Conservation (phyloP, 2,888 invertebrate genomes). For the Drosophila recens region DNA sequence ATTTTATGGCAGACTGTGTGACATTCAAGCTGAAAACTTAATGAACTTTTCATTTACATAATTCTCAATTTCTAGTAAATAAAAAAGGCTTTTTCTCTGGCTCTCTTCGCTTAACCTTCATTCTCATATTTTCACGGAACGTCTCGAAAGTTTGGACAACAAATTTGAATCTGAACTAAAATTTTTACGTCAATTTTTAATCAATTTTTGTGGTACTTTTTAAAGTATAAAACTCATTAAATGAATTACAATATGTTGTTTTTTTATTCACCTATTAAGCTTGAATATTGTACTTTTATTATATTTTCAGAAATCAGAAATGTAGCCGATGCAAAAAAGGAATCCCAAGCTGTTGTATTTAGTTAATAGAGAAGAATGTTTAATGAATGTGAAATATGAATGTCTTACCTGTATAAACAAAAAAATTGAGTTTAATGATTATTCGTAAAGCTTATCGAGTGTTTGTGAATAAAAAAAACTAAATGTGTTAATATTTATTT, state of each 20-base stretch:
- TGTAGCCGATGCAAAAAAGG: neutral
- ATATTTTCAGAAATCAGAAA: slow-evolving; percentile 29
- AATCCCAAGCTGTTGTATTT: slow-evolving; percentile 38
- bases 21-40: slow-evolving; percentile 28
- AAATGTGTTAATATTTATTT: slow-evolving; percentile 72
- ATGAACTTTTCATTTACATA: slow-evolving; percentile 47
- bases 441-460: slow-evolving; percentile 30
- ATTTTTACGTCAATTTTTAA: too few relatives aligned
- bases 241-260: too few relatives aligned
- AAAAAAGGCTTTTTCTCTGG: neutral
- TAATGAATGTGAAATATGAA: slow-evolving; percentile 18
- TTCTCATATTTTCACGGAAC: too few relatives aligned
- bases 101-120: neutral
- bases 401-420: slow-evolving; percentile 31
- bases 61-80: slow-evolving; percentile 5
- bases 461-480: slow-evolving; percentile 31
- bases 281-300: neutral
- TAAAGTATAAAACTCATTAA: too few relatives aligned
- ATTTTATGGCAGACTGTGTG: slow-evolving; percentile 36
- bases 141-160: too few relatives aligned
- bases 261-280: neutral
- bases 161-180: too few relatives aligned
- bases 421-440: slow-evolving; percentile 26
- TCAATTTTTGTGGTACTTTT: too few relatives aligned
- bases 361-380: slow-evolving; percentile 28